Evolutionary conservation across 2,113 vertebrate genomes (phyloP), one percentile per base, ranked within the genome.

Genomic region (Isichthys henryi): DNA sequence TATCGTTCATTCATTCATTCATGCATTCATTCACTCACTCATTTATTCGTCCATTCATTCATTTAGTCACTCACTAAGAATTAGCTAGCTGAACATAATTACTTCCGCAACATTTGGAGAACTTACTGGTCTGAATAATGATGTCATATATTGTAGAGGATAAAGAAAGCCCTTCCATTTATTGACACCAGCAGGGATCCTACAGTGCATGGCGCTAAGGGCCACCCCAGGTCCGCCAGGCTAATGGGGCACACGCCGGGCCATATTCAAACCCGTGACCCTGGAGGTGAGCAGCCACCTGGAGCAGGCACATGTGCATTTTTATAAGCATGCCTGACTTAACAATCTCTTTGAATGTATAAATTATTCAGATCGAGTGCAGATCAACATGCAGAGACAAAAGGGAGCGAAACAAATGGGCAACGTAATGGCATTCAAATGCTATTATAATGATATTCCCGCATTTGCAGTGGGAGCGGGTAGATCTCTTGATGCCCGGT

Each of bases 381-480:
- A 84, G 45, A 84, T 84, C 82, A 46, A 84, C 82, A 84, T 48
- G 45, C 82, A 48, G 45, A 84, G 45, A 84, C 82, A 84, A 84
- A 84, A 84, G 39, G 21, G 19, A 84, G 45, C 0, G 21, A 48
- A 45, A 5, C 6, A 19, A 48, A 83, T 5, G 19, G 39, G 15
- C 39, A 48, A 15, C 21, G 8, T 45, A 84, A 84, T 84, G 21
- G 23, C 43, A 84, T 46, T 46, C 39, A 84, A 84, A 84, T 84
- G 82, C 39, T 84, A 46, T 84, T 84, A 48, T 46, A 84, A 84
- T 84, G 45, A 84, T 48, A 84, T 84, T 46, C 82, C 35, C 3
- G 19, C 17, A 48, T 84, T 48, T 84, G 82, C 21, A 46, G 43
- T 6, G 43, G 82, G 21, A 48, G 82, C 39, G 45, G 21, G 39